Evolutionary conservation across 2,888 invertebrate species (phyloP), one percentile per base, ranked within the genome.

Genomic region (Orthosia gracilis): DNA sequence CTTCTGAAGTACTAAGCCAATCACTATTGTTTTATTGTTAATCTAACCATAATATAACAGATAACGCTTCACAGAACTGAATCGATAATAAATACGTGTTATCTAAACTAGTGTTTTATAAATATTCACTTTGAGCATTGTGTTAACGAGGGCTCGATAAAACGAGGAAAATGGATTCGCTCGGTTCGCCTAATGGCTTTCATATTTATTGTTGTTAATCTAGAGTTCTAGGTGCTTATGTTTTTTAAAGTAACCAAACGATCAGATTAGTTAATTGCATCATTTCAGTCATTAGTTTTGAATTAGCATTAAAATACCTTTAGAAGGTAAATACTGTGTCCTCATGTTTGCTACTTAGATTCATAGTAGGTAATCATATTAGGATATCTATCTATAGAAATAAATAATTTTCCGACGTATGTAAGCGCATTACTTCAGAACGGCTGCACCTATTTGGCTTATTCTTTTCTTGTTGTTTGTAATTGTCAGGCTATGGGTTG

Each of bases 1-100:
- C 82, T 69, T 74, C 76, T 62, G 47, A 23, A 21, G 47, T 58
- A 31, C 47, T 50, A 59, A 81, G 57, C 68, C 63, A 66, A 67
- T 75, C 75, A 72, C 83, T 75, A 82, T 88, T 85, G 87, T 87
- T 85, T 83, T 83, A 83, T 82, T 87, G 83, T 84, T 83, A 62
- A 87, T 82, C 83, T 81, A 84, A 77, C 80, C 85, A 71, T 70
- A 81, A 78, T 79, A 78, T 58, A 62, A 74, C 49, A 88, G 87
- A 88, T 88, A 88, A 84, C 65, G 55, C 31, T 82, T 85, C 75
- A 69, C 70, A 83, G 62, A 76, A 76, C 68, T 76, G 54, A 71
- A 62, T 75, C 69, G 59, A 57, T 73, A 73, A 78, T 78, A 79
- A 84, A 64, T 52, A 50, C 23, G 54, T 78, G 54, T 78, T 85